Conservation (phyloP, 1,140 invertebrate genomes). For the Lucilia cuprina region DNA sequence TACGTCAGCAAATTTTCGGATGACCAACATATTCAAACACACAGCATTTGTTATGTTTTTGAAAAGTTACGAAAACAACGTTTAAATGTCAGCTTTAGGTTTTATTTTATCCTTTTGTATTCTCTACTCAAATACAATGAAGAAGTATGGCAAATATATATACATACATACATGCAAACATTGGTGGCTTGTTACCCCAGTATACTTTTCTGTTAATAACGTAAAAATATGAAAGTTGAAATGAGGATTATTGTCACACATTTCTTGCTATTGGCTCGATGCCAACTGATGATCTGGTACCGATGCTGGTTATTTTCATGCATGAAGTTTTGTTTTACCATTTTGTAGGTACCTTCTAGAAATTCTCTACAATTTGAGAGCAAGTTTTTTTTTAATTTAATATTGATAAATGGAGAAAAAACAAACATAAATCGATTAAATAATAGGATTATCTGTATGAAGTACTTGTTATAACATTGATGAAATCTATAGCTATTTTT, state of each 20-base stretch:
- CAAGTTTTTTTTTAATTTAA: not conserved
- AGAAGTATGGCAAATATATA: too few relatives aligned
- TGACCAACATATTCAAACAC: not conserved
- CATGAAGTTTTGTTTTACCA: conserved; percentile 1
- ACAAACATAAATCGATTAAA: not conserved
- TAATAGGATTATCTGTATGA: not conserved
- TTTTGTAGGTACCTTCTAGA: not conserved
- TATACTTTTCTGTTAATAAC: not conserved
- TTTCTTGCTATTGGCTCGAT: not conserved
- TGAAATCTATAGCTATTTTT: too few relatives aligned
- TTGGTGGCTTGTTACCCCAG: not conserved
- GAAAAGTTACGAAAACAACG: conserved; percentile 15
- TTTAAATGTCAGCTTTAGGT: conserved; percentile 7
- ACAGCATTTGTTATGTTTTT: not conserved
- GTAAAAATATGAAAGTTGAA: not conserved
- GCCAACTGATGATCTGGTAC: conserved; percentile 20
- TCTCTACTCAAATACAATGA: not conserved
- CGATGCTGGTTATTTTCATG: conserved; percentile 5
- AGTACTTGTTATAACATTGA: too few relatives aligned
- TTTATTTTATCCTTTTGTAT: not conserved
- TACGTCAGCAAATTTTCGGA: conserved; percentile 9
- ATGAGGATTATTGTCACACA: conserved; percentile 27
- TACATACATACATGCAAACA: not conserved
- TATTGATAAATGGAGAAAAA: not conserved
- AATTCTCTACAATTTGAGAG: not conserved